A percentile compares a stretch with the other conserved stretches of the same genome.
These are phyloP conservation scores for Lathamus discolor DNA, from an alignment of 2,113 vertebrate species.

Conservation along the genomic window DNA sequence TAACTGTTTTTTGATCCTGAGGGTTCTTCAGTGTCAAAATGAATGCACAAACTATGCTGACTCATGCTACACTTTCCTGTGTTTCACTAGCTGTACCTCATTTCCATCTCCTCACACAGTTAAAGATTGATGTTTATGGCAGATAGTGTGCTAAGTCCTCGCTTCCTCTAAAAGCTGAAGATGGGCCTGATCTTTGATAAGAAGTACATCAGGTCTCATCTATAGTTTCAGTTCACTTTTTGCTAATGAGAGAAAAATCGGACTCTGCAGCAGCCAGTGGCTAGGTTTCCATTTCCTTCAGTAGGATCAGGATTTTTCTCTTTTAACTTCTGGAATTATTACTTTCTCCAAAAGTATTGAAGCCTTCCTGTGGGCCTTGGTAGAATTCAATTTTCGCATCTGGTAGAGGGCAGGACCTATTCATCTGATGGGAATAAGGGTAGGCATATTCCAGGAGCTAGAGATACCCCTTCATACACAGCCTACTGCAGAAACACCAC, in stretches of 20 bases:
- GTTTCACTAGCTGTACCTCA: not conserved
- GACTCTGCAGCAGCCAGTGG: not conserved
- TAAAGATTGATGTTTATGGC: not conserved
- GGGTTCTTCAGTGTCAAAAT: not conserved
- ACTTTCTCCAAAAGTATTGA: not conserved
- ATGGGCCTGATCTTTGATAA: not conserved
- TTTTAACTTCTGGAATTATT: not conserved
- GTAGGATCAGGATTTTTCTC: not conserved
- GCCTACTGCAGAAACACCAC: not conserved
- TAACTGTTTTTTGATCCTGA: not conserved
- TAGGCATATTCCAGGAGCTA: not conserved
- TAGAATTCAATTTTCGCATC: not conserved
- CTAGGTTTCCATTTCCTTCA: not conserved
- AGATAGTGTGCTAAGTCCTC: not conserved
- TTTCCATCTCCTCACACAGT: not conserved
- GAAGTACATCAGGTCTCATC: not conserved
- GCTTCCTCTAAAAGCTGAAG: not conserved
- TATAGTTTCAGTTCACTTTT: not conserved
- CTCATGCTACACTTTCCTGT: not conserved
- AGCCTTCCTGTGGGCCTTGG: not conserved
- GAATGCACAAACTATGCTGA: not conserved
- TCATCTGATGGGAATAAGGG: not conserved
- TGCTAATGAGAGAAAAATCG: not conserved
- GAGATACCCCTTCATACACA: not conserved
- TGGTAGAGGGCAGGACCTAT: not conserved